Evolutionary conservation across 1,140 invertebrate species (phyloP).

Genomic region (Gryllus bimaculatus): DNA sequence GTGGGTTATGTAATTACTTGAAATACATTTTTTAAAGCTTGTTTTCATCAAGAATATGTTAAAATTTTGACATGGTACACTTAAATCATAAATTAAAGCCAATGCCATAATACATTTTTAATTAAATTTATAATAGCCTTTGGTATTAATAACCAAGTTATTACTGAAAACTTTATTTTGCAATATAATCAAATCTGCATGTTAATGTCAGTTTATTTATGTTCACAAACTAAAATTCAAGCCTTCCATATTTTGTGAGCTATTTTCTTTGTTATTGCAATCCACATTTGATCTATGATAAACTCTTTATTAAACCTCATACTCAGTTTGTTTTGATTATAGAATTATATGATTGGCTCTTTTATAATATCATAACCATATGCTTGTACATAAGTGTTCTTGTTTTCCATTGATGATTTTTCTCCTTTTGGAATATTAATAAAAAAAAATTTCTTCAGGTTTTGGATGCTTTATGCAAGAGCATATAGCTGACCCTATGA

Average conservation of each 20-base stretch:
- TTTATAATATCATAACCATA: neutral
- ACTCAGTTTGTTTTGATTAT: neutral
- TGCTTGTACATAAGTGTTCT: neutral
- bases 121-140: no score
- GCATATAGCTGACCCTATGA: slow-evolving; percentile 94
- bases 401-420: neutral
- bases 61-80: no score
- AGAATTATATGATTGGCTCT: neutral
- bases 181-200: neutral
- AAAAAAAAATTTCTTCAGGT: slow-evolving; percentile 40
- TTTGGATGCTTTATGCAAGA: slow-evolving; percentile 99
- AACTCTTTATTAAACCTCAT: neutral
- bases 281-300: neutral
- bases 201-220: neutral
- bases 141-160: neutral
- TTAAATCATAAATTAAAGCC: no score
- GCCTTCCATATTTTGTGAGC: neutral
- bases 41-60: no score
- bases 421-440: neutral
- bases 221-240: no score
- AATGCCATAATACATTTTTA: no score
- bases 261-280: neutral
- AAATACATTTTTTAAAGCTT: no score
- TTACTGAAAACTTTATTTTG: neutral
- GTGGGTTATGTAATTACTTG: slow-evolving; percentile 29